Evolutionary conservation across 2,888 invertebrate species (phyloP).

Genomic region (Ectropis crepuscularia): DNA sequence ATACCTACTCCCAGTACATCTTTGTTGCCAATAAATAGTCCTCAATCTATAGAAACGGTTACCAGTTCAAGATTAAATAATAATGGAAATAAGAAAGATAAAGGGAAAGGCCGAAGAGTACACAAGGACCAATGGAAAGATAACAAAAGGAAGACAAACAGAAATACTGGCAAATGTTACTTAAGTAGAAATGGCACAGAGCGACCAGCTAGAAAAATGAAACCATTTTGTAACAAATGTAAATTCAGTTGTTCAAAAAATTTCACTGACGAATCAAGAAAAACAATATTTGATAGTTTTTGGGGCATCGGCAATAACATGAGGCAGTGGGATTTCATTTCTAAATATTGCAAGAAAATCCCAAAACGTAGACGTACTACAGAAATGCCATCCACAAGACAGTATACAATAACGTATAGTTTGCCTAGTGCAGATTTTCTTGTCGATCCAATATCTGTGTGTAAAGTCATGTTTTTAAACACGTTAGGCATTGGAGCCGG

Average conservation of each 20-base stretch:
- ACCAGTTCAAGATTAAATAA: too few species aligned
- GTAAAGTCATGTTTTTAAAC: background rate
- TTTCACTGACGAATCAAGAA: background rate
- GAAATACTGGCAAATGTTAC: too few species aligned
- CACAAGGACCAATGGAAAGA: too few species aligned
- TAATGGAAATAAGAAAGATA: too few species aligned
- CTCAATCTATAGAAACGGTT: too few species aligned
- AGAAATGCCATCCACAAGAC: background rate
- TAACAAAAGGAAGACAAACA: too few species aligned
- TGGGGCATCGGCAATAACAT: background rate
- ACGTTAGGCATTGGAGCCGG: background rate
- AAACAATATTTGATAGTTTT: background rate
- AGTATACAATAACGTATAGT: background rate
- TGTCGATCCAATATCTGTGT: background rate
- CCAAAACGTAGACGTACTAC: background rate
- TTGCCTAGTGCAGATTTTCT: background rate
- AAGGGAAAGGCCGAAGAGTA: too few species aligned
- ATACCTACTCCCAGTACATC: too few species aligned
- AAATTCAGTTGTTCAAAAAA: background rate
- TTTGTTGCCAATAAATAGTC: too few species aligned
- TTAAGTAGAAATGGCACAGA: too few species aligned
- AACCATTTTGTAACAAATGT: background rate
- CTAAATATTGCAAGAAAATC: background rate
- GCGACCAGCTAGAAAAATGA: too few species aligned
- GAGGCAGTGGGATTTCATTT: background rate